phyloP scores from a whole-genome alignment of 92 coral and sea anemone genomes.

The Epizoanthus scotinus region DNA sequence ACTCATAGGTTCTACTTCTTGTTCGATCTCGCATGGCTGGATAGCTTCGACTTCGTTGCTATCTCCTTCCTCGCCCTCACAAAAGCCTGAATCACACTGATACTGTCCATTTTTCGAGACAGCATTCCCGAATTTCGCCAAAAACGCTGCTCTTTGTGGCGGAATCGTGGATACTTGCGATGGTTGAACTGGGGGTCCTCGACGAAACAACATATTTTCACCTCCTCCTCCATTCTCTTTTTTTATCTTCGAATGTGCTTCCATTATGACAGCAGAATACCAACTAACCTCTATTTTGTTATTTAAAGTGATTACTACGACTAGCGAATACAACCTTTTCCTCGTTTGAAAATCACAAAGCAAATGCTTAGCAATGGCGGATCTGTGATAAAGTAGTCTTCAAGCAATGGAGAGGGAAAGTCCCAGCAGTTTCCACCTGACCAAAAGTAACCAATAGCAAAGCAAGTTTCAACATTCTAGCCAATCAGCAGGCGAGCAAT shows the following conservation, averaged over 20 bases:
- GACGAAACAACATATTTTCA: slow-evolving; percentile 28
- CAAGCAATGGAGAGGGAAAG: slow-evolving; percentile 50
- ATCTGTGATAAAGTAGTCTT: slow-evolving; percentile 39
- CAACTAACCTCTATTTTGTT: neutral
- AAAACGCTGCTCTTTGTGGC: neutral
- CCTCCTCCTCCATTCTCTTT: slow-evolving; percentile 1
- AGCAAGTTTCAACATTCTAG: neutral
- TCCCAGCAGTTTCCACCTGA: slow-evolving; percentile 61
- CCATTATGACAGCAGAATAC: neutral
- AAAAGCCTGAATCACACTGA: slow-evolving; percentile 83
- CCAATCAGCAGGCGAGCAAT: slow-evolving; percentile 60
- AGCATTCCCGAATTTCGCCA: slow-evolving; percentile 11
- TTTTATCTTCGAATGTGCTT: slow-evolving; percentile 2
- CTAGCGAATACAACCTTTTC: neutral
- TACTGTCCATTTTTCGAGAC: slow-evolving; percentile 17
- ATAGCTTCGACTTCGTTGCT: slow-evolving; percentile 15
- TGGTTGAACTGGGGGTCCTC: slow-evolving; percentile 10
- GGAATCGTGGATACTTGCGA: neutral
- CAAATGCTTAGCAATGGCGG: slow-evolving; percentile 74
- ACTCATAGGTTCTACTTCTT: too few relatives aligned
- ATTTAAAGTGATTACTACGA: neutral
- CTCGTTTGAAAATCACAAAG: neutral
- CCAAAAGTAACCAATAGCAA: slow-evolving; percentile 24
- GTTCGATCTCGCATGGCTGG: neutral
- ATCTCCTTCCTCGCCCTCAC: slow-evolving; percentile 50